Conservation (phyloP, 2,113 vertebrate genomes). For the Rhea pennata region DNA sequence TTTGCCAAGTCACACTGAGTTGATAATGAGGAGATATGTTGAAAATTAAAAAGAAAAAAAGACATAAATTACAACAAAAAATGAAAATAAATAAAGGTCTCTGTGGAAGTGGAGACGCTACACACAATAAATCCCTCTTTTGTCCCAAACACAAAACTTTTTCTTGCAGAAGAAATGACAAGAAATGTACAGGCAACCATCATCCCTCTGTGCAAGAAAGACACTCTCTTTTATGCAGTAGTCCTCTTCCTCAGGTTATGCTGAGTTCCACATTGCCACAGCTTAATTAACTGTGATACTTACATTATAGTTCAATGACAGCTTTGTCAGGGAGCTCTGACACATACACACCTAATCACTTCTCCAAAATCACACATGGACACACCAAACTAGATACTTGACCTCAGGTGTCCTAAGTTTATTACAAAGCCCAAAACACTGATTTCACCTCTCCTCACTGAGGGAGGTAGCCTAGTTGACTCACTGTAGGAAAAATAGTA, state of each 20-base stretch:
- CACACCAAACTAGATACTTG: background rate
- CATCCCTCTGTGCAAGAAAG: background rate
- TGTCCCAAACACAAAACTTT: background rate
- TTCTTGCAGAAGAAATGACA: background rate
- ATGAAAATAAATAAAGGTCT: background rate
- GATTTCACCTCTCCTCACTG: background rate
- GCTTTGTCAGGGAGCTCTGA: background rate
- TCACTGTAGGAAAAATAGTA: background rate
- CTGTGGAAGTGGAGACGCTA: background rate
- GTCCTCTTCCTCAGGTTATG: background rate
- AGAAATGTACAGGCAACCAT: background rate
- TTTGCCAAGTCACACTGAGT: background rate
- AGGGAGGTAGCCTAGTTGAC: background rate
- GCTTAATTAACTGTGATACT: background rate
- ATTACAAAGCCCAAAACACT: background rate
- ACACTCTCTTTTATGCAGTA: background rate
- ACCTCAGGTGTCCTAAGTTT: background rate
- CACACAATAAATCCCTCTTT: background rate
- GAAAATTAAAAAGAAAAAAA: background rate
- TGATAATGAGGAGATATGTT: background rate
- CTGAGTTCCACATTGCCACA: background rate
- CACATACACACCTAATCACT: too few species aligned
- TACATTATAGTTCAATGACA: background rate
- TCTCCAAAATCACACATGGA: background rate
- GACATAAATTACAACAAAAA: background rate